phyloP scores from a whole-genome alignment of 1,140 invertebrate species.

The Reticulitermes speratus region DNA sequence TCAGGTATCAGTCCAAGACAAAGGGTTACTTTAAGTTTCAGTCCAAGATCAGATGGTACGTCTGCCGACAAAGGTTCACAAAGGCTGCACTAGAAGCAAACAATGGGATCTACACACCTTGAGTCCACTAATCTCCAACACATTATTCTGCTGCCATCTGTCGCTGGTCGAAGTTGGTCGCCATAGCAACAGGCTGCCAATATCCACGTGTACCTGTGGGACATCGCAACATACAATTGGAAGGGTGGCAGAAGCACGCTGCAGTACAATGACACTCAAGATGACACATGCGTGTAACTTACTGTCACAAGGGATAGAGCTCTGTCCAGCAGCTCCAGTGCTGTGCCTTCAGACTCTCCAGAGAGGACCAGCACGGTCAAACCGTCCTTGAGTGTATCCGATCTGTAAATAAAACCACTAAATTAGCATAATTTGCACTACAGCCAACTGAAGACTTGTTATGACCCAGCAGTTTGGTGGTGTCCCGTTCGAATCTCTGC shows the following conservation, averaged over 20 bases:
- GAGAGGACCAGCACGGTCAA: constrained; percentile 45
- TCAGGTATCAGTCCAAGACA: too few relatives aligned
- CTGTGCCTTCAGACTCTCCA: constrained; percentile 42
- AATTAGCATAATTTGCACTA: neutral
- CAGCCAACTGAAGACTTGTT: too few relatives aligned
- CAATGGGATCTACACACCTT: neutral
- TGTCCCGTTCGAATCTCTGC: too few relatives aligned
- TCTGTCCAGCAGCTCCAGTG: constrained; percentile 45
- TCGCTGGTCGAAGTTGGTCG: constrained; percentile 35
- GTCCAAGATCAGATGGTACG: too few relatives aligned
- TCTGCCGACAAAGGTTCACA: too few relatives aligned
- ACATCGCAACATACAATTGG: neutral
- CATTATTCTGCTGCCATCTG: constrained; percentile 38
- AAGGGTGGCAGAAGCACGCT: neutral
- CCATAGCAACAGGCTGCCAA: constrained; percentile 45
- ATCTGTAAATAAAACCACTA: neutral
- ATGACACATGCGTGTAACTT: constrained; percentile 16
- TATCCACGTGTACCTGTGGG: constrained; percentile 37
- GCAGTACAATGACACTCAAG: neutral
- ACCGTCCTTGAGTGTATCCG: constrained; percentile 39
- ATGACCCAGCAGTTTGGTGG: too few relatives aligned
- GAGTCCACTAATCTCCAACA: neutral
- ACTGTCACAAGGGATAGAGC: constrained; percentile 44
- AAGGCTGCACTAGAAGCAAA: too few relatives aligned
- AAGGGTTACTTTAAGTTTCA: too few relatives aligned